These are phyloP conservation scores for Clarias magur DNA, from an alignment of 2,113 vertebrate genomes.

Conservation along the genomic window DNA sequence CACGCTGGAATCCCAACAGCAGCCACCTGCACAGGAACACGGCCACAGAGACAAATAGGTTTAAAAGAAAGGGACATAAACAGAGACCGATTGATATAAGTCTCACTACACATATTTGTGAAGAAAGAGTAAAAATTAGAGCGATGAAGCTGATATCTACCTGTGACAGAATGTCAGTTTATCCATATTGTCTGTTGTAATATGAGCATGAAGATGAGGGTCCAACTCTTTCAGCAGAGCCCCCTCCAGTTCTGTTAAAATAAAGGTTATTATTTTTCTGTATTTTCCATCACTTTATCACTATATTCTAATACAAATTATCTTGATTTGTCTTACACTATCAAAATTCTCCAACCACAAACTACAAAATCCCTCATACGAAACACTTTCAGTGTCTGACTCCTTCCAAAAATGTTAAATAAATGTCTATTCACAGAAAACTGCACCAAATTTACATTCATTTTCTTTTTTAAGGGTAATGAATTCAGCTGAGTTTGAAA, in stretches of 20 bases:
- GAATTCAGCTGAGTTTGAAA: too few relatives aligned
- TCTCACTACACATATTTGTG: neutral
- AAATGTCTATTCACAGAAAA: neutral
- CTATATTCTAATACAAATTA: neutral
- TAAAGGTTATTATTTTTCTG: neutral
- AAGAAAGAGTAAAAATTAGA: neutral
- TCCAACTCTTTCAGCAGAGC: conserved; percentile 76
- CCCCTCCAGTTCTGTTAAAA: conserved; percentile 71
- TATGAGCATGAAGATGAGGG: conserved; percentile 69
- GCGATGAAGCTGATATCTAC: conserved; percentile 46
- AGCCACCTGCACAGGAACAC: conserved; percentile 71
- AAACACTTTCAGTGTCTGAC: neutral
- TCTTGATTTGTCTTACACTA: neutral
- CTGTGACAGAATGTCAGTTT: conserved; percentile 78
- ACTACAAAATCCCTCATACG: neutral
- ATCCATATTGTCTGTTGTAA: conserved; percentile 73
- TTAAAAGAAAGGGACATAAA: neutral
- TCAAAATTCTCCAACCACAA: neutral
- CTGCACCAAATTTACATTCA: neutral
- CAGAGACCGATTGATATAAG: neutral
- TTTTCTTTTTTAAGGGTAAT: too few relatives aligned
- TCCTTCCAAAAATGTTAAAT: neutral
- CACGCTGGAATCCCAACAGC: conserved; percentile 79
- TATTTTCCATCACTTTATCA: neutral
- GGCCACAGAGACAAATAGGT: neutral